Base-by-base conservation (phyloP, 2,888 invertebrate species). In the Griposia aprilina region DNA sequence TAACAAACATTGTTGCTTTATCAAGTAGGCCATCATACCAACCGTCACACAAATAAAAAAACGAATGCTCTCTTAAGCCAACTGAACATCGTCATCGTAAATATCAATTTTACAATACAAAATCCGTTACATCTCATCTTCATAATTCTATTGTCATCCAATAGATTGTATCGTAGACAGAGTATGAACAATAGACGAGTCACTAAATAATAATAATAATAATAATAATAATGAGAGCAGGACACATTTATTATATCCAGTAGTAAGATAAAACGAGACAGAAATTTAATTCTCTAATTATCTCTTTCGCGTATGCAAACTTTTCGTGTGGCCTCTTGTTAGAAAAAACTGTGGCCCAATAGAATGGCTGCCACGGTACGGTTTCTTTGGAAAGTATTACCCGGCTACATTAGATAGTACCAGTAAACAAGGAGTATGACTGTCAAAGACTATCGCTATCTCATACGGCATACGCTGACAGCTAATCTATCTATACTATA, bases 111-210 rank as follows among this genome's bases (percentile, higher is more conserved):
- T 17, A 55, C 7, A 17, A 17, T 1, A 63, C 13, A 30, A 45
- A 59, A 60, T 6, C 26, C 10, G n/a, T 57, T 57, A 20, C 20
- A 68, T 75, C 63, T 76, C 65, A 60, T 76, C 65, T 70, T 55
- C 23, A 62, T 67, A 55, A 76, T 72, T 74, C 75, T 52, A 76
- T 76, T 84, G 84, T 83, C 66, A 57, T 59, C 45, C 20, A 74
- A 74, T 63, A 71, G 23, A 79, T 76, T 30, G 17, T 11, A 55
- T 65, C 6, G 15, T n/a, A 57, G 57, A n/a, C 57, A 6, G 13
- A 57, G n/a, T 57, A 13, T n/a, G 57, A 36, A 36, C n/a, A n/a
- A 57, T 57, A 57, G n/a, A 57, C 6, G 6, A 57, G 57, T 7
- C n/a, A 57, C n/a, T n/a, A 52, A 52, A 52, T 20, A 52, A 52